Conservation (phyloP, 1,140 invertebrate species). For the Caerostris darwini region DNA sequence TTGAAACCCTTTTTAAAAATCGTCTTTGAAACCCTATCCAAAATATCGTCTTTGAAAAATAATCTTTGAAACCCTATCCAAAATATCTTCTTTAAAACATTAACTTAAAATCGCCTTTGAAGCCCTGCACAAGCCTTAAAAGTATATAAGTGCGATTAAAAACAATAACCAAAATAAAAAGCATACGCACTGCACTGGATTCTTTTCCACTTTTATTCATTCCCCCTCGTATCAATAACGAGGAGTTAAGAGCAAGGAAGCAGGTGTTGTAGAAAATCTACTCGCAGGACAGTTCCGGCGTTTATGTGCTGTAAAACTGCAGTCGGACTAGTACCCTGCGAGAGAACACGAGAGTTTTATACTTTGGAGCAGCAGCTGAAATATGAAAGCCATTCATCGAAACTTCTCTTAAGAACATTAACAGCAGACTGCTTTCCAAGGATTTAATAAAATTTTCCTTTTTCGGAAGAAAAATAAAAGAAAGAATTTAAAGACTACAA, state of each 20-base stretch:
- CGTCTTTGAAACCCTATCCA: too few relatives aligned
- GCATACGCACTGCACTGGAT: too few relatives aligned
- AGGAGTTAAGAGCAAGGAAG: background rate
- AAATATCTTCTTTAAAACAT: too few relatives aligned
- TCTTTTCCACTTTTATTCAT: background rate
- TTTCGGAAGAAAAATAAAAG: too few relatives aligned
- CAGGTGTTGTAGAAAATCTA: background rate
- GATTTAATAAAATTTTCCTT: background rate
- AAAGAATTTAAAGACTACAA: background rate
- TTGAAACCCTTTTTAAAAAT: too few relatives aligned
- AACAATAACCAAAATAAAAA: too few relatives aligned
- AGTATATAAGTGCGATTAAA: too few relatives aligned
- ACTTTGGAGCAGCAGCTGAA: background rate
- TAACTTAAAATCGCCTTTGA: too few relatives aligned
- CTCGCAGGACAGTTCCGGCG: background rate
- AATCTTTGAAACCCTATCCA: too few relatives aligned
- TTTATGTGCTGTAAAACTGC: slow-evolving; percentile 29
- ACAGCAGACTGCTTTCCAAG: background rate
- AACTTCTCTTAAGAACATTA: slow-evolving; percentile 23
- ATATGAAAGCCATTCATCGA: slow-evolving; percentile 24
- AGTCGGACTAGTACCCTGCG: background rate
- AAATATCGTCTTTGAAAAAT: too few relatives aligned
- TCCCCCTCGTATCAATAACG: background rate
- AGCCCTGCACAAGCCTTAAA: too few relatives aligned
- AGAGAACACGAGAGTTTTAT: slow-evolving; percentile 20